Base-by-base conservation (phyloP, 1,140 invertebrate genomes). In the Pectinophora gossypiella region DNA sequence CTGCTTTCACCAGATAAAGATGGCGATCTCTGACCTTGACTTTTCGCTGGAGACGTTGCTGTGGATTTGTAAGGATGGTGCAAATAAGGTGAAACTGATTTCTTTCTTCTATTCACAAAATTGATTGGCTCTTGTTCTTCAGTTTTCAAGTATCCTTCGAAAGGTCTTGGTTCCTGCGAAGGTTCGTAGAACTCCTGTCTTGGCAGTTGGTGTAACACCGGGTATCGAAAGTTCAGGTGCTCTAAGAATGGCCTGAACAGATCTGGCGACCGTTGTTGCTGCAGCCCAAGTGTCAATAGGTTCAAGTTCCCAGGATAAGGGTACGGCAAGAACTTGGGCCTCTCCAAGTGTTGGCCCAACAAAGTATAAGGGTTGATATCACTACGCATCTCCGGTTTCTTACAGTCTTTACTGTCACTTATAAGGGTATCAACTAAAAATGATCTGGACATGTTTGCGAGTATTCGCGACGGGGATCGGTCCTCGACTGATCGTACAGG, bases 351-450 rank as follows among this genome's bases (percentile, higher is more conserved):
- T 7, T 81, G 77, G 19, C 57, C 65, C 40, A 79, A 68, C 4
- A 82, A 54, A 68, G 68, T 57, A 68, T 85, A 72, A 52, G 79
- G 53, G 18, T 79, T 74, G 22, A 87, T 45, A 55, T 72, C 87
- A 73, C 60, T 67, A 32, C 72, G 51, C 57, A 85, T 61, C 43
- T 84, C 79, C 10, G 70, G 76, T 42, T 88, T 73, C 32, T 86
- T 78, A 23, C 87, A 88, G 53, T 90, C 88, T 68, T 90, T 89
- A 10, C 82, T 75, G 21, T 88, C 90, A 76, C 92, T 93, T 51
- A 95, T 93, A 21, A 95, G 72, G 12, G 93, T 93, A 65, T 94
- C 93, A 68, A 95, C 92, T 40, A 94, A 74, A 68, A 95, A 95
- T 48, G 92, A 94, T 51, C 92, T 90, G 49, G 93, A 94, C 93